Base-by-base conservation (phyloP, 2,888 invertebrate species). In the Phlogophora meticulosa region DNA sequence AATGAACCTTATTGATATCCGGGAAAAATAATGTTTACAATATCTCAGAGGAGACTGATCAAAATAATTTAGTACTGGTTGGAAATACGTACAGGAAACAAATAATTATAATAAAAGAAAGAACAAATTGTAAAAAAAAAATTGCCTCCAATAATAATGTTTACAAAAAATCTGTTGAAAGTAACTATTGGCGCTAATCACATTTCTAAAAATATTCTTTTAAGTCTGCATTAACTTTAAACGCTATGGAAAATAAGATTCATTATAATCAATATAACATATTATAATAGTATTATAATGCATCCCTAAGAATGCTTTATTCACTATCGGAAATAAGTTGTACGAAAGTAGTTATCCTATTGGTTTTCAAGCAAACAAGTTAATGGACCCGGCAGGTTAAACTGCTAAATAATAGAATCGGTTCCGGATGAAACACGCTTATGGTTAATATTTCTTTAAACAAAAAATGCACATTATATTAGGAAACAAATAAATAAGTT, bases 1-100 rank as follows among this genome's bases (percentile, higher is more conserved):
- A 72, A 48, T 74, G 63, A 74, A 58, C 64, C 62, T 80, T 72
- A 57, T 36, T 61, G 55, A 52, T 77, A 59, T 67, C 36, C 36
- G n/a, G 34, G 17, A 64, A 57, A 66, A 58, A 61, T 40, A 22
- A 66, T 56, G 22, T 71, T 62, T 60, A 49, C 62, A 28, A 49
- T 62, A 28, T 65, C 42, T 58, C 10, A 5, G 49, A 55, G 57
- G 28, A 28, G 48, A 57, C 20, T 49, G 61, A 72, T 67, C 40
- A 71, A 77, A 74, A 66, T 76, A 64, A 71, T 80, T 49, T 58
- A 59, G 36, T 40, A 56, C 22, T 61, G 42, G 42, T 48, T 59
- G 53, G 45, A 40, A 43, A 60, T 65, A 48, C 49, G 45, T 62
- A 43, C 28, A 43, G 53, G 43, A 55, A 66, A 49, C 32, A 46